phyloP scores from a whole-genome alignment of 92 coral and sea anemone species.

The Anthopleura xanthogrammica region DNA sequence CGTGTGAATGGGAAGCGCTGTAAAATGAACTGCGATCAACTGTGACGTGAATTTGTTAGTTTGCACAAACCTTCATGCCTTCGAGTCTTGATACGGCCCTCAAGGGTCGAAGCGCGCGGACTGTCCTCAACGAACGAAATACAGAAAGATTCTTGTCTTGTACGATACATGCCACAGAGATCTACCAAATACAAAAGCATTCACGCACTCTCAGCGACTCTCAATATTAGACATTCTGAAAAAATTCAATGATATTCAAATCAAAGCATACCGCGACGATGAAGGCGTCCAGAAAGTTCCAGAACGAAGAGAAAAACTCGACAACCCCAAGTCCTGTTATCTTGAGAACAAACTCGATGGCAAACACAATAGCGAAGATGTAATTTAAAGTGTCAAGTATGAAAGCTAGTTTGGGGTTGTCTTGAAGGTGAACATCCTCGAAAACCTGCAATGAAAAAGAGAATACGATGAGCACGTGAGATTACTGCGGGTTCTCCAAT shows the following conservation, averaged over 20 bases:
- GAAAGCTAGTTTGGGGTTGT: slow-evolving; percentile 67
- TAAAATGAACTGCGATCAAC: too few species aligned
- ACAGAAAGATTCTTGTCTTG: slow-evolving; percentile 70
- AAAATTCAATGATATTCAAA: neutral
- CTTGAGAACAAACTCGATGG: slow-evolving; percentile 89
- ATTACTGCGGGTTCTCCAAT: neutral
- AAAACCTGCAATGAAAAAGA: slow-evolving; percentile 56
- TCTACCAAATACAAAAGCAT: slow-evolving; percentile 38
- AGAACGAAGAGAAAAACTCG: slow-evolving; percentile 79
- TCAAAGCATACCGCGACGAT: slow-evolving; percentile 80
- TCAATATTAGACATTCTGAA: neutral
- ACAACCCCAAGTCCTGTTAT: slow-evolving; percentile 81
- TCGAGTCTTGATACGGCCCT: slow-evolving; percentile 92
- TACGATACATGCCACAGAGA: slow-evolving; percentile 77
- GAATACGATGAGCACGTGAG: neutral
- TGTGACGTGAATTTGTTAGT: neutral
- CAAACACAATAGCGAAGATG: slow-evolving; percentile 80
- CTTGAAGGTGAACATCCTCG: slow-evolving; percentile 82
- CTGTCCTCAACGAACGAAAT: slow-evolving; percentile 86
- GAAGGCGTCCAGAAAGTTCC: slow-evolving; percentile 87
- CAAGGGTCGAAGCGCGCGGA: slow-evolving; percentile 88
- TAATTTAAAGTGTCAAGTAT: slow-evolving; percentile 67
- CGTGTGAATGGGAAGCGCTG: too few species aligned
- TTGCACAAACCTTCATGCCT: slow-evolving; percentile 82
- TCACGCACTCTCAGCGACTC: neutral